Evolutionary conservation across 2,888 invertebrate genomes (phyloP).

Genomic region (Torymus auratus): DNA sequence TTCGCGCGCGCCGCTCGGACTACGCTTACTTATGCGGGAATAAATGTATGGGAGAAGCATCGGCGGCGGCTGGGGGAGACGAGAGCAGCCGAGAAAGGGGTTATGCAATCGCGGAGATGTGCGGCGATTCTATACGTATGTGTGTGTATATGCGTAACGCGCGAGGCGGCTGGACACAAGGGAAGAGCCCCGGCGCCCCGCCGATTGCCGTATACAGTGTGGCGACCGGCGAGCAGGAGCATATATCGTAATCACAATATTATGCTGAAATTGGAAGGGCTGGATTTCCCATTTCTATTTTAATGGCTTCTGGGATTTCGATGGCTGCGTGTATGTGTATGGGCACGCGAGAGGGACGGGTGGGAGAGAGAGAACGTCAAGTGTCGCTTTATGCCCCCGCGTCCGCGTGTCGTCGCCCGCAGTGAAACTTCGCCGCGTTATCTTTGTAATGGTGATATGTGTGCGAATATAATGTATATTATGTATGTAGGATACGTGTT

Average conservation of each 20-base stretch:
- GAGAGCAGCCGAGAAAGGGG: slow-evolving; percentile 62
- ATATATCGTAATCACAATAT: slow-evolving; percentile 75
- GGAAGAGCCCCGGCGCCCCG: slow-evolving; percentile 25
- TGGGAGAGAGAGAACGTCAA: slow-evolving; percentile 59
- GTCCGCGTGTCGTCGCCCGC: slow-evolving; percentile 40
- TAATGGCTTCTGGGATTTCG: slow-evolving; percentile 74
- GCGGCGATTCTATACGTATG: slow-evolving; percentile 38
- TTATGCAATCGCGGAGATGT: slow-evolving; percentile 65
- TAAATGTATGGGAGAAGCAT: slow-evolving; percentile 67
- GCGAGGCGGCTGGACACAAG: slow-evolving; percentile 21
- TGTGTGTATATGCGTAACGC: slow-evolving; percentile 7
- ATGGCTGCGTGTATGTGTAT: slow-evolving; percentile 24
- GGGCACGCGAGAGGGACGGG: slow-evolving; percentile 13
- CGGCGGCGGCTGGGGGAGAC: background rate
- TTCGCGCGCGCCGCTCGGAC: slow-evolving; percentile 12
- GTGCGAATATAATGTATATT: no score
- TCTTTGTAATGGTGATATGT: slow-evolving; percentile 1
- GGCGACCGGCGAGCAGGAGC: slow-evolving; percentile 52
- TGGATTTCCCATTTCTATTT: slow-evolving; percentile 74
- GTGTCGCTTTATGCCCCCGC: slow-evolving; percentile 65
- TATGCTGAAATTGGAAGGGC: slow-evolving; percentile 74
- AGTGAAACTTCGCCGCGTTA: slow-evolving; percentile 39
- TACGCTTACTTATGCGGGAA: slow-evolving; percentile 71
- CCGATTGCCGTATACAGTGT: slow-evolving; percentile 40
- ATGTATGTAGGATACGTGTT: no score